Base-by-base conservation (phyloP, 53 echinoderm and acorn worm genomes). In the Actinopyga echinites region DNA sequence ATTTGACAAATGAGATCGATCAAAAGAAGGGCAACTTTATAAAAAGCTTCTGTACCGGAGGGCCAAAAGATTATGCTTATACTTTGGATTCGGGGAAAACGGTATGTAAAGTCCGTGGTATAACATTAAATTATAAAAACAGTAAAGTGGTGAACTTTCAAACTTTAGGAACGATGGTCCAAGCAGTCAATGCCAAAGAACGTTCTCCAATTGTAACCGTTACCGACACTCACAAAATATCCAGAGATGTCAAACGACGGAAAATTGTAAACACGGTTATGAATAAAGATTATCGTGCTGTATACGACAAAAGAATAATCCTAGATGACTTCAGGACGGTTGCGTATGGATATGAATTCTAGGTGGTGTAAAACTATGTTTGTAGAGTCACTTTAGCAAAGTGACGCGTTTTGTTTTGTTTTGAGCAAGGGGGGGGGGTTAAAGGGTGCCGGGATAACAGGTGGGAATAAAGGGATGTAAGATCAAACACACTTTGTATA, bases 1-100 rank as follows among this genome's bases (percentile, higher is more conserved):
- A 93, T 19, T 44, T 93, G 3, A 93, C 93, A 3, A 73, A 89
- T 43, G 89, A 93, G 33, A 10, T 93, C 0, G 86, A 79, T 73
- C 73, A 37, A 44, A 73, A 73, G 45, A 43, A 73, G 10, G 69
- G 69, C 12, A 10, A 80, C 7, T 42, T 62, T 20, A 49, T 60
- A 25, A 56, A 60, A 5, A 58, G 60, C 57, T 88, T 83, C 40
- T 64, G 82, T 62, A 82, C 61, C 6, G 45, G 52, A 9, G 75
- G 85, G 6, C 62, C 69, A 4, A 89, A 89, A 61, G 80, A 85
- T 45, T 89, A 89, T 40, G 79, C 69, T 7, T 85, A 79, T 26
- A 42, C 67, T 19, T 23, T 80, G 2, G 86, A 93, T 40, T 65
- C 82, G 26, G 93, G 93, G 0, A 85, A 88, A 32, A 83, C 88